Evolutionary conservation across 2,797 vertebrate genomes (phyloP), one percentile per base, ranked within the genome.

Genomic region (Gallinago stenura): DNA sequence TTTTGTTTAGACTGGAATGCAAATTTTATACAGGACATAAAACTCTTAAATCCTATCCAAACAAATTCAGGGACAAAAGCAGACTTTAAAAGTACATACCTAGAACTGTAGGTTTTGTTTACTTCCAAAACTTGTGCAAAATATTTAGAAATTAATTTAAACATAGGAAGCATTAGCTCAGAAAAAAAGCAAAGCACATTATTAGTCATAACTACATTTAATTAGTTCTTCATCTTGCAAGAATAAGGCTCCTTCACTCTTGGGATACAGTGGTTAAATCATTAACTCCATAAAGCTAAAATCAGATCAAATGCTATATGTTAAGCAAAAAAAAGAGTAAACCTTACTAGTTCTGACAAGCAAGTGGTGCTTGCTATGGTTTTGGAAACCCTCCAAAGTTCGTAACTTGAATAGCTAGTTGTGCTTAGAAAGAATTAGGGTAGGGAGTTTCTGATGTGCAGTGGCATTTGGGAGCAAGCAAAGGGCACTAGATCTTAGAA

Each of bases 61-160:
- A 95, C 78, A 94, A 82, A 77, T 46, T 37, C 25, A 26, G 45
- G 57, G 78, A 43, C 41, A 48, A 91, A 96, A 79, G n/a, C 25
- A 93, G 70, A 57, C 66, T 95, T 90, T 57, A 71, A 69, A 53
- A 94, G 37, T 39, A 94, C 33, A 57, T 46, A 95, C 71, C 75
- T 95, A 93, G 69, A 93, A 89, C 83, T 87, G 91, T 77, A 87
- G 21, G 48, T 64, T 89, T 87, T 78, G 26, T 66, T 92, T 85
- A 68, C 26, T 90, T 84, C 61, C 66, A 89, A 56, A 88, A 73
- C 72, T 90, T 93, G 39, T 2, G 1, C 48, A 93, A 95, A 95
- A 89, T 89, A 96, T 95, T 95, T 96, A 62, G 91, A 89, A 87
- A 92, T 65, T 28, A 79, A 73, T 87, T 96, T 94, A 93, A 96